Conservation (phyloP, 2,888 invertebrate genomes). For the Dicyrtomina minuta region DNA sequence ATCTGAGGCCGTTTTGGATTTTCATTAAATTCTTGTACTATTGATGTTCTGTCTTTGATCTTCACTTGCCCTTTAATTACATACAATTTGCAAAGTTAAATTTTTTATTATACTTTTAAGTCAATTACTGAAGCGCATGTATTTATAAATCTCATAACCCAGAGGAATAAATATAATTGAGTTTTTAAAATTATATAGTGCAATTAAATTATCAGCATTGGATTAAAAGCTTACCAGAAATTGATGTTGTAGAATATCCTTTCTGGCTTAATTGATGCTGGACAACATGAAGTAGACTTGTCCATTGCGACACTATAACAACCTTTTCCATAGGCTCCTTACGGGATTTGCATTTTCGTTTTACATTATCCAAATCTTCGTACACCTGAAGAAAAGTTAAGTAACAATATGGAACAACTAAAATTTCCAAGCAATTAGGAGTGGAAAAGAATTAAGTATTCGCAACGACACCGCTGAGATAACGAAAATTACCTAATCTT, state of each 20-base stretch:
- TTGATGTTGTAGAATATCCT: constrained; percentile 64
- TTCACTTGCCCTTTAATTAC: constrained; percentile 30
- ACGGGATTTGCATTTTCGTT: constrained; percentile 63
- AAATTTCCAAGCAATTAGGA: no score
- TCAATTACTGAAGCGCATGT: no score
- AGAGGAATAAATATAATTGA: no score
- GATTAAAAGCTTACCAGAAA: constrained; percentile 69
- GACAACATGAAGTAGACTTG: constrained; percentile 74
- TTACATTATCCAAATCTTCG: constrained; percentile 56
- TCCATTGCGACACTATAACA: constrained; percentile 93
- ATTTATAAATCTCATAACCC: no score
- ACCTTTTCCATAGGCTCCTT: constrained; percentile 66
- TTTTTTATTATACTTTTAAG: background rate
- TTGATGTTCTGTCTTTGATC: constrained; percentile 36
- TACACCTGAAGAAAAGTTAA: constrained; percentile 38
- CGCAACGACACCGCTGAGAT: no score
- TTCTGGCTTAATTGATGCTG: constrained; percentile 64
- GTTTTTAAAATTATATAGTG: no score
- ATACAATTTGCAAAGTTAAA: background rate
- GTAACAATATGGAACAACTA: no score
- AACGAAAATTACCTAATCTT: no score
- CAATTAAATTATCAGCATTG: no score
- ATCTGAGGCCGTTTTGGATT: constrained; percentile 55
- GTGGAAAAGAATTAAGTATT: no score
- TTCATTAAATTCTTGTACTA: constrained; percentile 41